These are phyloP conservation scores for Trissolcus japonicus DNA, from an alignment of 2,888 invertebrate species.

Conservation along the genomic window DNA sequence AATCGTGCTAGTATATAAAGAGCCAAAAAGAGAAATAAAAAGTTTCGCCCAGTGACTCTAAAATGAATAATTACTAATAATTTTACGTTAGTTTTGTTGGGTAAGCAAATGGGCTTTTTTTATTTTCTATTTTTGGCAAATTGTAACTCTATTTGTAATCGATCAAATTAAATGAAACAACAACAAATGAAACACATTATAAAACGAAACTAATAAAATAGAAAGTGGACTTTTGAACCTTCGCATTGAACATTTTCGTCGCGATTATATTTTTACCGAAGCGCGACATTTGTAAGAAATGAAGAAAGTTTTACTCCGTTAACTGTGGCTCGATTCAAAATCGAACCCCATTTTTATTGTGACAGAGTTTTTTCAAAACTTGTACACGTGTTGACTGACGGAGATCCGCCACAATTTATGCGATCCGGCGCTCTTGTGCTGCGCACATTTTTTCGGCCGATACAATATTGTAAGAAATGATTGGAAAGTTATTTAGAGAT, in stretches of 20 bases:
- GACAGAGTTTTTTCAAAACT: constrained; percentile 40
- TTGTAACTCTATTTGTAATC: constrained; percentile 20
- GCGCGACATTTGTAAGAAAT: constrained; percentile 39
- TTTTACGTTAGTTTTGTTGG: too few species aligned
- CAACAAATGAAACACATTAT: neutral
- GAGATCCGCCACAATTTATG: neutral
- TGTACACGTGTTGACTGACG: constrained; percentile 43
- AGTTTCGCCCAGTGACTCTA: too few species aligned
- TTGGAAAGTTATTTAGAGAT: constrained; percentile 3
- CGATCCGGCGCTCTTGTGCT: constrained; percentile 6
- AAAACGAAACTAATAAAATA: constrained; percentile 11
- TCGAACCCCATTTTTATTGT: constrained; percentile 46
- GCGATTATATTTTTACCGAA: constrained; percentile 47
- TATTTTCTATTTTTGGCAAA: constrained; percentile 22
- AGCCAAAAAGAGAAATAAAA: neutral
- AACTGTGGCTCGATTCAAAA: constrained; percentile 50
- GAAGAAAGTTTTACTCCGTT: constrained; percentile 41
- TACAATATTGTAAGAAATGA: constrained; percentile 1
- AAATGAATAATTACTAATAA: too few species aligned
- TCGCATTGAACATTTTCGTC: constrained; percentile 38
- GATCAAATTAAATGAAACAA: neutral
- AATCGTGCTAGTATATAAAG: neutral
- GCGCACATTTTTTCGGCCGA: constrained; percentile 35
- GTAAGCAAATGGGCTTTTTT: too few species aligned
- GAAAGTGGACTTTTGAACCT: constrained; percentile 34